Evolutionary conservation across 2,113 vertebrate genomes (phyloP).

Genomic region (Bambusicola thoracicus): DNA sequence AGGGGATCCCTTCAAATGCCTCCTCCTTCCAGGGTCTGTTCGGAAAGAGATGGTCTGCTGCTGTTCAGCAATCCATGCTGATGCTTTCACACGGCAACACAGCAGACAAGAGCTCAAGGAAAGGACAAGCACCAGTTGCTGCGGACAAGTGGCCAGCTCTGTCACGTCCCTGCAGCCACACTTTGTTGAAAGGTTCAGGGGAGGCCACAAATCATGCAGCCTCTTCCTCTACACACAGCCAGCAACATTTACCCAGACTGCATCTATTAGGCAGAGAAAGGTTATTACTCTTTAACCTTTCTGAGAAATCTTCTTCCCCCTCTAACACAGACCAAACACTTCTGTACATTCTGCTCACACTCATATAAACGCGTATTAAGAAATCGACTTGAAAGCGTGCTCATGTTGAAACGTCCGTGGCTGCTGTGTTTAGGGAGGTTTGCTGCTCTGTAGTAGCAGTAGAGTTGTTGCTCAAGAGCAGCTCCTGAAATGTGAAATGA

Average conservation of each 20-base stretch:
- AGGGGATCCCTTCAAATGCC: background rate
- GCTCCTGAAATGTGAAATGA: background rate
- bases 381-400: background rate
- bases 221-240: background rate
- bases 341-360: background rate
- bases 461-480: background rate
- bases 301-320: background rate
- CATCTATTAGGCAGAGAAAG: background rate
- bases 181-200: background rate
- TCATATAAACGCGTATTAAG: constrained; percentile 6
- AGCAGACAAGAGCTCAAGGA: background rate
- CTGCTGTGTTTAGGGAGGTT: background rate
- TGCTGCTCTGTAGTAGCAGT: background rate
- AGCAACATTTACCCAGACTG: background rate
- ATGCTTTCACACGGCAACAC: background rate
- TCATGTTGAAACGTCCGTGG: constrained; percentile 22
- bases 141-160: background rate
- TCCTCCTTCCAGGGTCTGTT: background rate
- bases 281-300: background rate
- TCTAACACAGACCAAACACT: background rate
- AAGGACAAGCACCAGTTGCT: background rate
- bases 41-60: background rate
- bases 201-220: background rate
- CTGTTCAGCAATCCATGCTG: background rate
- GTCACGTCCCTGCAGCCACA: background rate